A percentile compares a stretch with the other conserved stretches of the same genome.
These are phyloP conservation scores for Ia io DNA, from an alignment of 2,113 vertebrate genomes.

Conservation along the genomic window DNA sequence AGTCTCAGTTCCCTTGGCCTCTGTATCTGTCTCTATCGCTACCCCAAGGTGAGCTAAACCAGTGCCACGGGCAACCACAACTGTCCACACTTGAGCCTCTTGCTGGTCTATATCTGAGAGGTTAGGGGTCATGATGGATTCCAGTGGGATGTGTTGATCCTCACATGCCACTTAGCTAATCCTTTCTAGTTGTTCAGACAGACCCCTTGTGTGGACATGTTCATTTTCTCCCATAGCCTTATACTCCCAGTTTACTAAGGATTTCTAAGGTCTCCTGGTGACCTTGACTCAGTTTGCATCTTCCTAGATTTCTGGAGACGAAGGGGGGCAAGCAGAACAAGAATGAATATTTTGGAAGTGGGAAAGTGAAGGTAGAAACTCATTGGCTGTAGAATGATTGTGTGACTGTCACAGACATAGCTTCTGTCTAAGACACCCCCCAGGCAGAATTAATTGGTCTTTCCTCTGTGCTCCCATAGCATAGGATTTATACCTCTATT, in stretches of 20 bases:
- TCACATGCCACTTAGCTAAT: conserved; percentile 6
- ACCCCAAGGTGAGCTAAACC: not conserved
- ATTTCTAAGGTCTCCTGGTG: not conserved
- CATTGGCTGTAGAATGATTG: conserved; percentile 7
- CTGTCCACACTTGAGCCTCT: not conserved
- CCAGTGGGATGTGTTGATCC: conserved; percentile 14
- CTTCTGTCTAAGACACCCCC: not conserved
- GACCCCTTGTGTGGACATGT: not conserved
- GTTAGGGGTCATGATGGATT: not conserved
- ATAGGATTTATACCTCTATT: conserved; percentile 49
- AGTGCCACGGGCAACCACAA: not conserved
- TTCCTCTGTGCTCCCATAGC: conserved; percentile 6
- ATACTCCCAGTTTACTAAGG: not conserved
- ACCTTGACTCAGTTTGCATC: not conserved
- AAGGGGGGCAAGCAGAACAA: not conserved
- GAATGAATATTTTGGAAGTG: conserved; percentile 35
- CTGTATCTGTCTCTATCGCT: not conserved
- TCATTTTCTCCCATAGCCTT: not conserved
- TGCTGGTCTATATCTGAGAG: not conserved
- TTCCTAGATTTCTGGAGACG: conserved; percentile 11
- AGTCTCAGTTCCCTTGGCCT: conserved; percentile 13
- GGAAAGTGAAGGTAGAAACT: conserved; percentile 24
- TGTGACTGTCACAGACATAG: not conserved
- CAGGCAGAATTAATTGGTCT: conserved; percentile 43
- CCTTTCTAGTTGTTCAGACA: not conserved